Evolutionary conservation across 2,113 vertebrate species (phyloP).

Genomic region (Anhinga rufa): DNA sequence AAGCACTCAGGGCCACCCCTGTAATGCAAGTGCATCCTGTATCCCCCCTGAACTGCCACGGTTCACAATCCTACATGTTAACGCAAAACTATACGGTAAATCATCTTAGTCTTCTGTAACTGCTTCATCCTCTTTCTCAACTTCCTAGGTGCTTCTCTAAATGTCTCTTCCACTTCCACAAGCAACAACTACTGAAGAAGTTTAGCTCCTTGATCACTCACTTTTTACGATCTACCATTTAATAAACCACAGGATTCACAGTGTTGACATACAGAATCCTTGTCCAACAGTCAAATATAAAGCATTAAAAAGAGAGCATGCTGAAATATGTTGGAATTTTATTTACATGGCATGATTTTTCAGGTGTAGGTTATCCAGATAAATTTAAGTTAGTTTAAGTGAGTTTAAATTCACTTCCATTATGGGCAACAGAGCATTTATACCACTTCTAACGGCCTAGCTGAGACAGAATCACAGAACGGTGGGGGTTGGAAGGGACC

Average conservation of each 20-base stretch:
- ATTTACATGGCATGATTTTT: not conserved
- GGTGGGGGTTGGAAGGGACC: too few species aligned
- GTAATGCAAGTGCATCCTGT: not conserved
- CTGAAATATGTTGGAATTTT: not conserved
- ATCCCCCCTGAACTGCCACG: not conserved
- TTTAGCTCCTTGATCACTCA: not conserved
- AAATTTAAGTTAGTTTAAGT: not conserved
- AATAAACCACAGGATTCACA: not conserved
- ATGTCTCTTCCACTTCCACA: not conserved
- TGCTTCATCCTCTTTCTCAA: not conserved
- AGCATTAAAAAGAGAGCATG: not conserved
- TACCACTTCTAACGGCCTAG: not conserved
- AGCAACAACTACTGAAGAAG: not conserved
- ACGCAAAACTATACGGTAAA: not conserved
- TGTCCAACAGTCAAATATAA: not conserved
- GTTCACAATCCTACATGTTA: not conserved
- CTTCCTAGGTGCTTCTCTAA: not conserved
- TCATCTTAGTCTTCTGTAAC: not conserved
- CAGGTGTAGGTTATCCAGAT: not conserved
- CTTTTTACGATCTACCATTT: not conserved
- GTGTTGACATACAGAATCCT: not conserved
- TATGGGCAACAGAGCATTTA: not conserved
- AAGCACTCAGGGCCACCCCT: not conserved
- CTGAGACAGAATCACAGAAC: too few species aligned
- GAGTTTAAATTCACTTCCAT: not conserved